These are phyloP conservation scores for Bufo bufo DNA, from an alignment of 2,113 vertebrate genomes.

Conservation along the genomic window DNA sequence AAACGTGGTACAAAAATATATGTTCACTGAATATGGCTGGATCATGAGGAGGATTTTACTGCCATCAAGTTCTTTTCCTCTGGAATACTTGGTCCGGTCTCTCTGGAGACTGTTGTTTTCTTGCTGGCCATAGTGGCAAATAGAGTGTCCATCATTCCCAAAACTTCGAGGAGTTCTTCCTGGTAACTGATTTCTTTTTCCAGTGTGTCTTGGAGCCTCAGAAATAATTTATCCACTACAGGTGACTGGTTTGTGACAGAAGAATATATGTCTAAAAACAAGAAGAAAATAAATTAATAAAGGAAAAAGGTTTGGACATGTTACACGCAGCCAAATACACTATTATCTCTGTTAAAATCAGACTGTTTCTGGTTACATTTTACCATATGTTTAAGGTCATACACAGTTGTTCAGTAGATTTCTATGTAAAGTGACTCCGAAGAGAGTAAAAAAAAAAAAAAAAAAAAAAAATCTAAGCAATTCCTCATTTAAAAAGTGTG, in stretches of 20 bases:
- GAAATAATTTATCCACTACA: constrained; percentile 86
- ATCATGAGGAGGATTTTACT: not conserved
- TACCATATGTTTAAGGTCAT: no score
- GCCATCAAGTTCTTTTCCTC: not conserved
- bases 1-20: constrained; percentile 37
- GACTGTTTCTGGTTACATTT: no score
- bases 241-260: constrained; percentile 85
- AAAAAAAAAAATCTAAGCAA: no score
- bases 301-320: no score
- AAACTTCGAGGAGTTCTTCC: constrained; percentile 86
- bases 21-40: not conserved
- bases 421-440: no score
- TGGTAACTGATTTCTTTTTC: constrained; percentile 91
- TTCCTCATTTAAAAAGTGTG: no score
- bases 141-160: constrained; percentile 96
- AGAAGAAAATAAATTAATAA: constrained; percentile 20
- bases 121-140: constrained; percentile 87
- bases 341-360: no score
- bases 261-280: constrained; percentile 82
- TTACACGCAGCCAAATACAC: no score
- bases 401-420: no score
- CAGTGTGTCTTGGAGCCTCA: constrained; percentile 84
- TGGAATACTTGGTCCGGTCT: constrained; percentile 58
- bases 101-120: constrained; percentile 64
- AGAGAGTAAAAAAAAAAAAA: no score